These are phyloP conservation scores for Sminthurides aquaticus DNA, from an alignment of 2,888 invertebrate genomes.

Conservation along the genomic window DNA sequence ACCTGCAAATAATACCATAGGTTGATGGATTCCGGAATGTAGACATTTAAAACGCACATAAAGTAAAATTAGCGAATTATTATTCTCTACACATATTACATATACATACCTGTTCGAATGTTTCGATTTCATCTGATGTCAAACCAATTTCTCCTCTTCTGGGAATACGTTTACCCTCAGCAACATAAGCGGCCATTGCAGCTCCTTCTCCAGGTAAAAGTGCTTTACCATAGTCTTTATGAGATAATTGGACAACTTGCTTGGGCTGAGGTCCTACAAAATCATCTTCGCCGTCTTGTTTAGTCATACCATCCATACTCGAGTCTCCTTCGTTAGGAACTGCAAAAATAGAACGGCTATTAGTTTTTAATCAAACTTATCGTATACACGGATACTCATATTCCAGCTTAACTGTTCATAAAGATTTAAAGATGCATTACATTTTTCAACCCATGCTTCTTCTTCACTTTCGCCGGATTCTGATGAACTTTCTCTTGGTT, in stretches of 20 bases:
- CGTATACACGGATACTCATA: background rate
- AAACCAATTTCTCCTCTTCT: constrained; percentile 96
- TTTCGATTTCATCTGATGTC: constrained; percentile 86
- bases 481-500: background rate
- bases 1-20: constrained; percentile 33
- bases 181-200: constrained; percentile 98
- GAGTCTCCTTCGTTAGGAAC: constrained; percentile 17
- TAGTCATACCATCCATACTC: constrained; percentile 10
- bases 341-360: background rate
- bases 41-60: too few species aligned
- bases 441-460: constrained; percentile 40
- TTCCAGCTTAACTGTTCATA: background rate
- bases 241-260: constrained; percentile 62
- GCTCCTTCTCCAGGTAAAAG: constrained; percentile 95
- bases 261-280: constrained; percentile 62
- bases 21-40: background rate
- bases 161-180: constrained; percentile 97
- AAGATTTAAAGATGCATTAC: too few species aligned
- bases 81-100: background rate
- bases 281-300: constrained; percentile 50
- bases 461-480: constrained; percentile 17
- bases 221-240: constrained; percentile 83
- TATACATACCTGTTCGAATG: constrained; percentile 82
- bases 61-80: constrained; percentile 1
- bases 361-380: too few species aligned